Evolutionary conservation across 2,797 vertebrate species (phyloP), one percentile per base, ranked within the genome.

Genomic region (Bradypodion pumilum): DNA sequence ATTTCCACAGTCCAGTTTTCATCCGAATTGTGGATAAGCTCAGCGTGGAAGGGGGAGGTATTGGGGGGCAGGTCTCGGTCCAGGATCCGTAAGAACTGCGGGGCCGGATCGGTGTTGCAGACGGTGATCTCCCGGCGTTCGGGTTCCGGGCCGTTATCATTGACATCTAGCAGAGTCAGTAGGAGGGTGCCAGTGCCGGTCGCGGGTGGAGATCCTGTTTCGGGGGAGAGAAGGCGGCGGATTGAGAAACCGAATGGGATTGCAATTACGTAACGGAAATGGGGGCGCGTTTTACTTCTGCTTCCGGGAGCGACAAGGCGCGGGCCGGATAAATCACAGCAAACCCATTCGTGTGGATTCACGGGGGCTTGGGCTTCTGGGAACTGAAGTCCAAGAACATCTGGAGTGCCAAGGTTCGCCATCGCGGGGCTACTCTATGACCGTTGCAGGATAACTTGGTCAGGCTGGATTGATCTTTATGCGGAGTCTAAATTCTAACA

Each of bases 101-200:
- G 89, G 56, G 74, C 88, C 0, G 97, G 82, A 0, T 96, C 85
- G n/a, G 90, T 93, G 86, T 93, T 97, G 91, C 98, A 99, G 74
- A 98, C 91, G 0, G 0, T 87, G 0, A 98, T 86, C 0, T 0
- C 0, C 0, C 93, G 93, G 4, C 91, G 95, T 49, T 93, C 93
- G 0, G 97, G 96, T 59, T 86, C 85, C 0, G 98, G 98, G 10
- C 94, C 94, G 0, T 98, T 98, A 94, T 99, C 98, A 0, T 99
- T 99, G 69, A 98, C 95, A 0, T 99, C 97, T 29, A 90, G 62
- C 23, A 99, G 93, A 0, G 92, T 27, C 42, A 99, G 93, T 1
- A 97, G 44, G 74, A 99, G 94, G 0, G 97, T 98, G 23, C 98
- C 98, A 0, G 97, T 98, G 88, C 98, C 98, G 0, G 98, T 99